Conservation (phyloP, 2,797 vertebrate genomes). For the Falco peregrinus region DNA sequence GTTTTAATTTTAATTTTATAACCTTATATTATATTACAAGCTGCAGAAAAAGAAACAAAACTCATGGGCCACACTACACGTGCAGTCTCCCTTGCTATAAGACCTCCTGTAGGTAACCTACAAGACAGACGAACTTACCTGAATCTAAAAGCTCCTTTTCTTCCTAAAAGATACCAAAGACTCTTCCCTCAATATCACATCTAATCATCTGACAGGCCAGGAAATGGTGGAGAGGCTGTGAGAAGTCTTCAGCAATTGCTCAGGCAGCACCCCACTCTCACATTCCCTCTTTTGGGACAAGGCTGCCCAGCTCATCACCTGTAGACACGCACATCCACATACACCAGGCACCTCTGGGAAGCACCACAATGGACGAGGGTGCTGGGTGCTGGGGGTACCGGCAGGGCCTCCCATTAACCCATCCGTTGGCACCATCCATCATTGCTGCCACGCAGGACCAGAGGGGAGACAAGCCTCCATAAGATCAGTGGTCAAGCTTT, state of each 20-base stretch:
- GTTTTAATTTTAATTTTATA: background rate
- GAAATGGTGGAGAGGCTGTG: background rate
- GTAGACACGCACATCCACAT: rapidly evolving
- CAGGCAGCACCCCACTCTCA: background rate
- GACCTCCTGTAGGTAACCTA: background rate
- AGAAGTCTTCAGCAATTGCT: background rate
- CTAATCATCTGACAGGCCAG: background rate
- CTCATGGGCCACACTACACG: background rate
- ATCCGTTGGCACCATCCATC: background rate
- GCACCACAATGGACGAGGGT: rapidly evolving
- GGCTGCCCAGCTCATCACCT: background rate
- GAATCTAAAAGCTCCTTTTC: background rate
- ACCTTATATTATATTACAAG: background rate
- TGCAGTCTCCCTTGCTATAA: background rate
- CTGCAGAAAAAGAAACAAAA: background rate
- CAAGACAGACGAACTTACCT: background rate
- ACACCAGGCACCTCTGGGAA: background rate
- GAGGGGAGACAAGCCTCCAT: background rate
- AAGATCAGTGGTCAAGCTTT: background rate
- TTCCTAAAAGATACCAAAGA: background rate
- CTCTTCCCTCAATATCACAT: background rate
- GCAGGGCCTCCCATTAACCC: background rate
- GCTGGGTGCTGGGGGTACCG: rapidly evolving
- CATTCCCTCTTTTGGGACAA: background rate
- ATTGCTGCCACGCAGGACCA: background rate